These are phyloP conservation scores for Lamprologus sp. DNA, from an alignment of 2,113 vertebrate genomes.

Conservation along the genomic window DNA sequence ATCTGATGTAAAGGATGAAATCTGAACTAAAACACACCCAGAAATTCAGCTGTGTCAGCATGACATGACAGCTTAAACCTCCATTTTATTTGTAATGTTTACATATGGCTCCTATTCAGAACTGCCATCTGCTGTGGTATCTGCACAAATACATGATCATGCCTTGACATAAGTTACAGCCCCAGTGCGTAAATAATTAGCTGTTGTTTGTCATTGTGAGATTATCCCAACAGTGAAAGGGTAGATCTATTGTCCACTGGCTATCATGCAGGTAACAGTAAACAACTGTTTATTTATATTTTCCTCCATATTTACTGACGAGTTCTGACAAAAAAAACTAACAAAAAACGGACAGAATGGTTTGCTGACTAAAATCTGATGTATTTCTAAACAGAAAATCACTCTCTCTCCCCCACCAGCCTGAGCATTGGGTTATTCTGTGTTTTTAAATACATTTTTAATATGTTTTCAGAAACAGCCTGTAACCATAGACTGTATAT, in stretches of 20 bases:
- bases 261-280: neutral
- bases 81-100: neutral
- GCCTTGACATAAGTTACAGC: neutral
- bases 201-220: neutral
- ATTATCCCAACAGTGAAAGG: neutral
- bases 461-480: neutral
- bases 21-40: neutral
- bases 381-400: neutral
- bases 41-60: neutral
- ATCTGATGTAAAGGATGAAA: neutral
- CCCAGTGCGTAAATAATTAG: neutral
- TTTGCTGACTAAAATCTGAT: neutral
- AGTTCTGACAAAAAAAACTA: neutral
- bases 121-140: slow-evolving; percentile 24
- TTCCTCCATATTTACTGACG: neutral
- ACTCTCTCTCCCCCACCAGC: neutral
- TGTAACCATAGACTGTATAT: neutral
- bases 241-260: neutral
- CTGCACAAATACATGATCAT: neutral
- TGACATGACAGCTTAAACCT: neutral
- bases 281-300: neutral
- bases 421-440: neutral
- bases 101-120: slow-evolving; percentile 21
- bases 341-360: rapidly evolving
- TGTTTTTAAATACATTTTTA: neutral